Evolutionary conservation across 2,113 vertebrate genomes (phyloP).

Genomic region (Labrus mixtus): DNA sequence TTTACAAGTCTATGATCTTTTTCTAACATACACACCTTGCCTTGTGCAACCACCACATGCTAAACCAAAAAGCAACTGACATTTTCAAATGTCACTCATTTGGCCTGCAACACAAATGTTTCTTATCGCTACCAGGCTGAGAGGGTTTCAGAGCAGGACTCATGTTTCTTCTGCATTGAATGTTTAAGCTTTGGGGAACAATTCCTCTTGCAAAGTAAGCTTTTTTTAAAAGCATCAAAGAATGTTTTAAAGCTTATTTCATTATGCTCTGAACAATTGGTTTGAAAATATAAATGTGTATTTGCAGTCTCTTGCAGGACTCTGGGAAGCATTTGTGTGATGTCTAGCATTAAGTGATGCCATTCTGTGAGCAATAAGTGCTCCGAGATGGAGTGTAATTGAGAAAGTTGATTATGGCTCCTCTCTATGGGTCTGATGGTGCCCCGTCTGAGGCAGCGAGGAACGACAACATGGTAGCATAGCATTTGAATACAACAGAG

Average conservation of each 20-base stretch:
- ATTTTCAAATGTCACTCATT: constrained; percentile 63
- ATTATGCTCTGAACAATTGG: constrained; percentile 62
- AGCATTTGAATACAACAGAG: constrained; percentile 7
- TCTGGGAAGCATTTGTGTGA: constrained; percentile 73
- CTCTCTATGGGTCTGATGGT: constrained; percentile 63
- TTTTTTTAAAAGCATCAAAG: constrained; percentile 51
- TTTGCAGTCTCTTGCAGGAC: constrained; percentile 53
- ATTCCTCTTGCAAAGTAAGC: constrained; percentile 36
- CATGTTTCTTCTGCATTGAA: constrained; percentile 12
- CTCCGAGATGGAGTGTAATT: constrained; percentile 80
- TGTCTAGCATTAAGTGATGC: constrained; percentile 72
- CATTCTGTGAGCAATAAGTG: constrained; percentile 79
- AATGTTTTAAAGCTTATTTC: constrained; percentile 60
- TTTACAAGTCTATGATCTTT: neutral
- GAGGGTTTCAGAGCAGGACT: neutral
- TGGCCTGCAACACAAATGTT: constrained; percentile 44
- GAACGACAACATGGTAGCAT: constrained; percentile 2
- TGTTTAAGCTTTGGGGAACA: constrained; percentile 9
- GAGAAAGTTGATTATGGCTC: constrained; percentile 79
- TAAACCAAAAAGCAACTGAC: constrained; percentile 41
- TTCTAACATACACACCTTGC: constrained; percentile 6
- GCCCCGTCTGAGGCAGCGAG: constrained; percentile 50
- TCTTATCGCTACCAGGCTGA: neutral
- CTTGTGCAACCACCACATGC: neutral
- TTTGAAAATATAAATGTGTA: constrained; percentile 70